Base-by-base conservation (phyloP, 2,888 invertebrate species). In the Stenchaetothrips biformis region DNA sequence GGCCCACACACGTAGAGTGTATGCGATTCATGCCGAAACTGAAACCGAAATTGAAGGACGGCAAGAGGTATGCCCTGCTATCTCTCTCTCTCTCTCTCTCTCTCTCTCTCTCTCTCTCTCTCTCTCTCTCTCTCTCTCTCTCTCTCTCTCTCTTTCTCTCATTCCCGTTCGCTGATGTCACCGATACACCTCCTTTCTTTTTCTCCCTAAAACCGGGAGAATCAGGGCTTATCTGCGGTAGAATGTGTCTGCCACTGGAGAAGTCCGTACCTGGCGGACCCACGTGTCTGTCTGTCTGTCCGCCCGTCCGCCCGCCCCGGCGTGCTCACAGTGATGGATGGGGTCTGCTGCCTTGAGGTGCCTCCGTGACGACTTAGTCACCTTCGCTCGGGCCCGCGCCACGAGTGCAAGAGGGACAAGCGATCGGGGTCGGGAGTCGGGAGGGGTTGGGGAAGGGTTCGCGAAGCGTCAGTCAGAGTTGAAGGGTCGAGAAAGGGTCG, bases 71-170 rank as follows among this genome's bases (percentile, higher is more conserved):
- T 79, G 21, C 7, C 77, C 27, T 80, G 21, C 21, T 74, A 48
- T 80, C 79, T 62, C 77, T 53, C 78, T 78, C 81, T 79, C 78
- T 62, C 81, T 59, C 59, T 79, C 62, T 80, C 81, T 48, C 77
- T 48, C 79, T 62, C 49, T 80, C 74, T 78, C 74, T 81, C 79
- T 53, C 79, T 80, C 81, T 79, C 82, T 80, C 81, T 78, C 79
- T 47, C 81, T 78, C 77, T 80, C 67, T 80, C 79, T 53, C 80
- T 77, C 78, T 77, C 82, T 59, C 78, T 78, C 77, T n/a, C 78
- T 21, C 78, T 74, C 80, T 78, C 80, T 77, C 59, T 47, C 62
- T 62, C 78, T 48, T 77, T 48, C 49, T 21, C 18, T 62, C 21
- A 21, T 6, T 67, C 67, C 21, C 67, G 4, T 21, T 67, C 67